These are phyloP conservation scores for Megathymus violae DNA, from an alignment of 1,140 invertebrate species.

Conservation along the genomic window DNA sequence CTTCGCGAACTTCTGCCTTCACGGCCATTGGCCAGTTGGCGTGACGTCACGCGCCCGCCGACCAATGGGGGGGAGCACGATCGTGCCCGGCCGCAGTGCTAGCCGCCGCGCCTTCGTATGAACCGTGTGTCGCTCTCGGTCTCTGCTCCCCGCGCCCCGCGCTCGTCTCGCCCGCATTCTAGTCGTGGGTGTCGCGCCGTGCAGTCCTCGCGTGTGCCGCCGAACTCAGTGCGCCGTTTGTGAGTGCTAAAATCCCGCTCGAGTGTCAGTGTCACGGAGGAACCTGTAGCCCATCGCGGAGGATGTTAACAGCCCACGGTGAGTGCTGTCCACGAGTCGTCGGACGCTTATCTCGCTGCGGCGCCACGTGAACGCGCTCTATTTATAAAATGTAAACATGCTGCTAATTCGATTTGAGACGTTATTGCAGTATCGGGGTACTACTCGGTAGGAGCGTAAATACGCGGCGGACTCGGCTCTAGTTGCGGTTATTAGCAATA, in stretches of 20 bases:
- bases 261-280: constrained; percentile 79
- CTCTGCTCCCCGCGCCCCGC: constrained; percentile 67
- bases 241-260: constrained; percentile 80
- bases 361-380: constrained; percentile 79
- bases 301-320: constrained; percentile 83
- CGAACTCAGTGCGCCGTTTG: constrained; percentile 80
- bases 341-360: constrained; percentile 65
- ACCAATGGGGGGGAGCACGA: constrained; percentile 71
- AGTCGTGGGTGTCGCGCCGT: constrained; percentile 81
- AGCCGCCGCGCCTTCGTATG: constrained; percentile 78
- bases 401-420: constrained; percentile 76
- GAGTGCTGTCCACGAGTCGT: constrained; percentile 65
- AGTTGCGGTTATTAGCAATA: constrained; percentile 64
- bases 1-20: constrained; percentile 47
- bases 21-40: constrained; percentile 60
- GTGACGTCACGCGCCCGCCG: constrained; percentile 69
- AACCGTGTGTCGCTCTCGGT: constrained; percentile 68
- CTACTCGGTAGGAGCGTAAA: constrained; percentile 55
- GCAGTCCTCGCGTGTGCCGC: constrained; percentile 80
- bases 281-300: constrained; percentile 68
- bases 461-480: constrained; percentile 48
- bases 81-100: constrained; percentile 74
- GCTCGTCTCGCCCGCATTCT: constrained; percentile 78
- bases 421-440: constrained; percentile 58
- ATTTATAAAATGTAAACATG: constrained; percentile 82